Conservation (phyloP, 2,888 invertebrate species). For the Melanophora roralis region DNA sequence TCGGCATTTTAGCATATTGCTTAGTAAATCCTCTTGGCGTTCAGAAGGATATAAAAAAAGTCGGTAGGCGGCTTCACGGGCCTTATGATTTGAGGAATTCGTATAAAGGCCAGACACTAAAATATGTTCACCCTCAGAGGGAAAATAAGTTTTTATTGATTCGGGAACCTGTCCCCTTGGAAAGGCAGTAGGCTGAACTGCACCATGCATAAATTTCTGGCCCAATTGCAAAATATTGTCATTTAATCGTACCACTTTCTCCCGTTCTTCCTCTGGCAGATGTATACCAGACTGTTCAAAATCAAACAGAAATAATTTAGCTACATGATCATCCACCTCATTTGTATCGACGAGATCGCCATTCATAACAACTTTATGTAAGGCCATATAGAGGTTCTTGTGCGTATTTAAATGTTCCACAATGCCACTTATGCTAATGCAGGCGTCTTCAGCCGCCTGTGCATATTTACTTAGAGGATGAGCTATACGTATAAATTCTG, state of each 20-base stretch:
- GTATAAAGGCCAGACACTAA: constrained; percentile 89
- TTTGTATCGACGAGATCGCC: constrained; percentile 84
- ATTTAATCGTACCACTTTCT: constrained; percentile 89
- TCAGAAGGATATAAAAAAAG: constrained; percentile 88
- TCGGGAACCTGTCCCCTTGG: constrained; percentile 83
- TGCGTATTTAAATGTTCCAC: constrained; percentile 98
- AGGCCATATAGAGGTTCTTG: constrained; percentile 86
- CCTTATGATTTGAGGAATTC: constrained; percentile 86
- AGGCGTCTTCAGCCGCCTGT: constrained; percentile 92
- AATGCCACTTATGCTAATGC: constrained; percentile 90
- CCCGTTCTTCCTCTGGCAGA: constrained; percentile 84
- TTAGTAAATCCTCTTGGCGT: constrained; percentile 86
- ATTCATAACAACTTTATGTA: constrained; percentile 83
- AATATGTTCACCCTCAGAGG: constrained; percentile 84
- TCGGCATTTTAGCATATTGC: constrained; percentile 85
- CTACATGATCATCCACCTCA: constrained; percentile 90
- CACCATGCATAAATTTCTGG: constrained; percentile 88
- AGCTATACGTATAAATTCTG: constrained; percentile 95
- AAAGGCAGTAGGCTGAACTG: constrained; percentile 83
- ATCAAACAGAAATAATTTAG: constrained; percentile 93
- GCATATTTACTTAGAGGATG: constrained; percentile 89
- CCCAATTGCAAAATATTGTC: constrained; percentile 90
- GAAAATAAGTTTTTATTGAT: constrained; percentile 83
- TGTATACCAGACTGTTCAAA: constrained; percentile 99
- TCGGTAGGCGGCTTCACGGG: constrained; percentile 92